Base-by-base conservation (phyloP, 2,113 vertebrate genomes). In the Chaetorhynchus papuensis region DNA sequence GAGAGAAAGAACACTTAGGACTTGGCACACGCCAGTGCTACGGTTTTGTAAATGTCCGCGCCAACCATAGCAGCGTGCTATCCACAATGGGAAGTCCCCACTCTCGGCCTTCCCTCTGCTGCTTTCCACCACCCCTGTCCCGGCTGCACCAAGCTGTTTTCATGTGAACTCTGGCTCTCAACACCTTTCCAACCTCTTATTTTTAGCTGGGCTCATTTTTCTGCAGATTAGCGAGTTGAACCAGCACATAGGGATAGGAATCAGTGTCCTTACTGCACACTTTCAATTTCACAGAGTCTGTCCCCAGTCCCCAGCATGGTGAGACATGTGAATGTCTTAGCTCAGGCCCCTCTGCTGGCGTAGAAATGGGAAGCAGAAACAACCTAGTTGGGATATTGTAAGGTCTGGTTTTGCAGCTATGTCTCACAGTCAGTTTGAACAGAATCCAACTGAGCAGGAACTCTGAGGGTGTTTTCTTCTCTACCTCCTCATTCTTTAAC, bases 21-120 rank as follows among this genome's bases (percentile, higher is more conserved):
- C 22, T 69, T 89, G 9, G 31, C 22, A 63, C 24, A 10, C 15
- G 35, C 7, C 8, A 22, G 19, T 33, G 39, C 65, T 68, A 35
- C 7, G 2, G 26, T 59, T 87, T 15, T 50, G 30, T 50, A 44
- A 26, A 12, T 2, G 10, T 35, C 4, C 0, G 0, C 2, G 3
- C 24, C 1, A 6, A 26, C 16, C 11, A 54, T 52, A 72, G 9
- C 21, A 59, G 37, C 0, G 0, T 37, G 18, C 18, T 22, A 3
- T n/a, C 69, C 75, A 8, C 39, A 39, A 2, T 6, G 69, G 28
- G 47, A 65, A 33, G 15, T 66, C 44, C 4, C 4, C 10, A 2
- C 12, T 61, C 20, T 14, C 18, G n/a, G 28, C 28, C 50, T 82
- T 70, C 15, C 21, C 21, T 28, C 47, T 44, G 31, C 39, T 68